These are phyloP conservation scores for Tringa solitaria DNA, from an alignment of 2,113 vertebrate species.

Conservation along the genomic window DNA sequence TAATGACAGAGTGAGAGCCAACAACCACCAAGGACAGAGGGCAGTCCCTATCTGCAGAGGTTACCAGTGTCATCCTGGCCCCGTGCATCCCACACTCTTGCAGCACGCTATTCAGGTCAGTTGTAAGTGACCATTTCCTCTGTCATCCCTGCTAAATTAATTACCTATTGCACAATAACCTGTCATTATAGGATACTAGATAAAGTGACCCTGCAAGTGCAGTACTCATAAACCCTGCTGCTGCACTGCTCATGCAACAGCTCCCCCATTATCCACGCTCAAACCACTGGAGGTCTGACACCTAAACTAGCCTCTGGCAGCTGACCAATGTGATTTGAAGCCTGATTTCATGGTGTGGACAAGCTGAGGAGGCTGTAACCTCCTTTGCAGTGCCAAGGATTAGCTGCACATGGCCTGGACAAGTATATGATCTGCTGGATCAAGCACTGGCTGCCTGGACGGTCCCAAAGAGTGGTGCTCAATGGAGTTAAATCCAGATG, in stretches of 20 bases:
- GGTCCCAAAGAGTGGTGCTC: too few species aligned
- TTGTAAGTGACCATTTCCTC: background rate
- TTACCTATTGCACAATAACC: background rate
- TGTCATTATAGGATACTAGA: background rate
- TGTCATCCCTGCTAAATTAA: background rate
- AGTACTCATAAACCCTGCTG: background rate
- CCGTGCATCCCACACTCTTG: background rate
- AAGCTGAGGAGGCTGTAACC: background rate
- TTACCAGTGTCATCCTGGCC: background rate
- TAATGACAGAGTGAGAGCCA: background rate
- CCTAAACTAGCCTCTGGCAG: background rate
- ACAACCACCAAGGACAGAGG: accelerated
- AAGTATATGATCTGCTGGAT: too few species aligned
- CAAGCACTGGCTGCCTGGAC: too few species aligned
- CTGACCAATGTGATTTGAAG: accelerated
- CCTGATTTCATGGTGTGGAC: background rate
- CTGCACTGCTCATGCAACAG: background rate
- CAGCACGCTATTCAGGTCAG: background rate
- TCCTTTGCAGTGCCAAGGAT: background rate
- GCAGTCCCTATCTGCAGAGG: background rate
- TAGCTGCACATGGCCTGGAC: too few species aligned
- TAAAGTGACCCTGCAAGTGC: too few species aligned
- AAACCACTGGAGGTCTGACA: background rate
- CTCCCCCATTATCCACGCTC: background rate
- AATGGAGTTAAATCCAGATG: too few species aligned